Conservation (phyloP, 1,140 invertebrate species). For the Chelonus insularis region DNA sequence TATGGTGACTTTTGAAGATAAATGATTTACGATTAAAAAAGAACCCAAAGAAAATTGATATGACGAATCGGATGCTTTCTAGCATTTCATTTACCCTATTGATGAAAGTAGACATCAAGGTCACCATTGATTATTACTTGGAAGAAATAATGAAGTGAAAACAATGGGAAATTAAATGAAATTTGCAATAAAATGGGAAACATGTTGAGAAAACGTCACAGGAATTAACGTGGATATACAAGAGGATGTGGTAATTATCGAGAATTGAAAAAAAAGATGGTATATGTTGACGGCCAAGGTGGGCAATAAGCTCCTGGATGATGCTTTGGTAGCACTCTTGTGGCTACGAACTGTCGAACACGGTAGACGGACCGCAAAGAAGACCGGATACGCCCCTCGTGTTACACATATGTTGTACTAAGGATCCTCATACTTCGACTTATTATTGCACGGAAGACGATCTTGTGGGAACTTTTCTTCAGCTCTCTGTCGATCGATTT, state of each 20-base stretch:
- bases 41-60: too few species aligned
- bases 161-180: too few species aligned
- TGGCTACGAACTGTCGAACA: conserved; percentile 26
- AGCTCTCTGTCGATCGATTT: not conserved
- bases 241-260: conserved; percentile 11
- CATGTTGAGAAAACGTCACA: too few species aligned
- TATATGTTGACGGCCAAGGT: not conserved
- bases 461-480: conserved; percentile 28
- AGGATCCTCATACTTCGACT: conserved; percentile 11
- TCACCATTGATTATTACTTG: too few species aligned
- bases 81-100: too few species aligned
- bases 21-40: too few species aligned
- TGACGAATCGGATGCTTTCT: too few species aligned
- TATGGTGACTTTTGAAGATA: too few species aligned
- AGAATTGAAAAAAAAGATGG: not conserved
- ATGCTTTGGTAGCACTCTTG: conserved; percentile 23
- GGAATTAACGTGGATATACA: not conserved
- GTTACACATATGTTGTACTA: conserved; percentile 28
- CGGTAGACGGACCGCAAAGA: conserved; percentile 26
- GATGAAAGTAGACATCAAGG: too few species aligned
- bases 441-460: conserved; percentile 28
- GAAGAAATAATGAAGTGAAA: too few species aligned
- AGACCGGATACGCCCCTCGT: conserved; percentile 29
- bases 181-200: too few species aligned
- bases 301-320: conserved; percentile 8